These are phyloP conservation scores for Azemiops feae DNA, from an alignment of 2,113 vertebrate species.

Conservation along the genomic window DNA sequence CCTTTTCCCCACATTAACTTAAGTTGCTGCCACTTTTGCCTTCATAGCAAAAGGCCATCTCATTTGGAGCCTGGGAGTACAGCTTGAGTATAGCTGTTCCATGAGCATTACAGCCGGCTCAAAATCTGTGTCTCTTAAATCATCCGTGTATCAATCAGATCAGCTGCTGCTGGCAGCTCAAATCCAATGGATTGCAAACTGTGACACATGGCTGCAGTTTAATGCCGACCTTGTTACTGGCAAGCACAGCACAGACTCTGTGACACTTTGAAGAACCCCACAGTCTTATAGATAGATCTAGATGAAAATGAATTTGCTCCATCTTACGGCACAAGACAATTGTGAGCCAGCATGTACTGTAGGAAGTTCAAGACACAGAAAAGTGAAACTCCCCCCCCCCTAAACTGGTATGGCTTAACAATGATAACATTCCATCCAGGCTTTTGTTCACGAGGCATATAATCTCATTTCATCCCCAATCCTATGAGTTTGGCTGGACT, in stretches of 20 bases:
- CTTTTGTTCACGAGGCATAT: background rate
- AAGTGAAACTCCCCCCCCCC: background rate
- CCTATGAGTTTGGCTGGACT: background rate
- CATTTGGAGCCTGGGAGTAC: constrained; percentile 31
- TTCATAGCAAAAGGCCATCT: constrained; percentile 54
- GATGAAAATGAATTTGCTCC: background rate
- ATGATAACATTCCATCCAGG: background rate
- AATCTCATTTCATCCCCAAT: background rate
- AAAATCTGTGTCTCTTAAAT: constrained; percentile 21
- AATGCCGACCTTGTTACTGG: background rate
- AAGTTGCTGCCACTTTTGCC: constrained; percentile 39
- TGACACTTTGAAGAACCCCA: background rate
- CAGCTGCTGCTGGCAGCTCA: background rate
- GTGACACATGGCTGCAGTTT: background rate
- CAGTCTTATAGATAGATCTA: background rate
- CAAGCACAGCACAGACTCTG: background rate
- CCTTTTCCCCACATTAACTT: constrained; percentile 50
- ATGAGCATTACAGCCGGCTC: background rate
- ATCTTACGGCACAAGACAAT: background rate
- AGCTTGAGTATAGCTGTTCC: constrained; percentile 29
- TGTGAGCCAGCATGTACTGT: background rate
- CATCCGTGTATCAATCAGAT: background rate
- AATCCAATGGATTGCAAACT: background rate
- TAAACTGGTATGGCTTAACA: background rate
- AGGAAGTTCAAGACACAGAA: background rate